Evolutionary conservation across 2,888 invertebrate genomes (phyloP).

Genomic region (Phyllotreta striolata): DNA sequence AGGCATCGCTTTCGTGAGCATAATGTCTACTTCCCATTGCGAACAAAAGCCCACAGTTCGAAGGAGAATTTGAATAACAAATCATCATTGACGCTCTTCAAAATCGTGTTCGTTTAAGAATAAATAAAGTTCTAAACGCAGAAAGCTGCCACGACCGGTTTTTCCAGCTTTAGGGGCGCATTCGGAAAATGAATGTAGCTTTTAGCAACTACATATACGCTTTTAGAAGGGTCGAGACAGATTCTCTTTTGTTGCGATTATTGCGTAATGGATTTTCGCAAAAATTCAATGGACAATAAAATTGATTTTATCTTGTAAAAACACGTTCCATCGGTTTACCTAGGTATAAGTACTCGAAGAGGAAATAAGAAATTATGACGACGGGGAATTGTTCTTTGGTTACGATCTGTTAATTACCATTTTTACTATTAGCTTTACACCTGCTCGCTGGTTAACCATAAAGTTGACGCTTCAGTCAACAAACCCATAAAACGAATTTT

Average conservation of each 20-base stretch:
- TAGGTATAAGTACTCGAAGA: not conserved
- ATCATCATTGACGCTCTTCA: conserved; percentile 28
- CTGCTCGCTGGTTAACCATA: conserved; percentile 39
- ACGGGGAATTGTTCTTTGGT: conserved; percentile 15
- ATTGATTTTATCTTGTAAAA: conserved; percentile 1
- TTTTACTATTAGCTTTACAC: conserved; percentile 37
- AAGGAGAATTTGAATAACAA: conserved; percentile 30
- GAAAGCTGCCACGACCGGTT: conserved; percentile 23
- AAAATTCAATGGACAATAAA: conserved; percentile 11
- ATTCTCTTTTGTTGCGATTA: not conserved
- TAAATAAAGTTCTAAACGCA: conserved; percentile 21
- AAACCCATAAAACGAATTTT: conserved; percentile 42
- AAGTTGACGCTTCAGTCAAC: conserved; percentile 40
- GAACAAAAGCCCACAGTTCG: conserved; percentile 29
- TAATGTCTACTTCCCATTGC: conserved; percentile 33
- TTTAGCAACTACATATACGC: conserved; percentile 2
- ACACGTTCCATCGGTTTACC: not conserved
- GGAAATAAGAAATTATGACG: conserved; percentile 15
- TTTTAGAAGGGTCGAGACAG: no score
- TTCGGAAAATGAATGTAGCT: conserved; percentile 15
- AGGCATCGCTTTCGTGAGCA: conserved; percentile 19
- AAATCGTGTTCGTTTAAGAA: conserved; percentile 22
- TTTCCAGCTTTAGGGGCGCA: conserved; percentile 16
- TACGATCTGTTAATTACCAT: conserved; percentile 22
- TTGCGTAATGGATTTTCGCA: not conserved